Conservation (phyloP, 2,797 vertebrate genomes). For the Brotula barbata region DNA sequence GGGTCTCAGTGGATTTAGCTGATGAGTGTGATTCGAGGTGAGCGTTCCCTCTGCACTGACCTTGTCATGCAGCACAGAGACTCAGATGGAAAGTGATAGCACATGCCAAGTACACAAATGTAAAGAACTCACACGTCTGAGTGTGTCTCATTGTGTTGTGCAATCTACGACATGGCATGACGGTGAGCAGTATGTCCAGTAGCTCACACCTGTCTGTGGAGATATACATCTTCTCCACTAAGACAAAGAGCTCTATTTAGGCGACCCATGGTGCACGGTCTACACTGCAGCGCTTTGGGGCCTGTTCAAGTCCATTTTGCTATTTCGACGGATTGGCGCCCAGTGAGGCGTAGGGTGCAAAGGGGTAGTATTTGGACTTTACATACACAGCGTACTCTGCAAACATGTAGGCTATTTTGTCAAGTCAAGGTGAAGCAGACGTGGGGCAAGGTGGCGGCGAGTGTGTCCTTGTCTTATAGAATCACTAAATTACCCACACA, state of each 20-base stretch:
- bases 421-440: too few relatives aligned
- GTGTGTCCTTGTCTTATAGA: too few relatives aligned
- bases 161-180: conserved; percentile 41
- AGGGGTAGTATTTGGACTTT: too few relatives aligned
- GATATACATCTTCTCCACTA: conserved; percentile 6
- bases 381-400: conserved; percentile 5
- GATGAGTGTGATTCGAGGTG: conserved; percentile 41
- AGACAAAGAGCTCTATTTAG: too few relatives aligned
- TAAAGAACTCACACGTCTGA: background rate
- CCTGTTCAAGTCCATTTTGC: too few relatives aligned
- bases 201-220: conserved; percentile 24
- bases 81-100: conserved; percentile 34
- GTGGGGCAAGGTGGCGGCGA: too few relatives aligned
- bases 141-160: conserved; percentile 11
- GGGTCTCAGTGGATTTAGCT: conserved; percentile 26
- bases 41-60: conserved; percentile 46
- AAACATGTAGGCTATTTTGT: too few relatives aligned
- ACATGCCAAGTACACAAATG: conserved; percentile 5
- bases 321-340: too few relatives aligned
- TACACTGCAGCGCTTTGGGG: conserved; percentile 8
- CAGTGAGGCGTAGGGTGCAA: too few relatives aligned
- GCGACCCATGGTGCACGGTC: too few relatives aligned
- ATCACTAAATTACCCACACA: too few relatives aligned
- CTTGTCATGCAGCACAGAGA: conserved; percentile 44
- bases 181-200: conserved; percentile 24